Percentiles rank a stretch among this genome's conserved stretches.
Evolutionary conservation across 35 echinoderm and acorn worm genomes (phyloP).

Genomic region (Ptychodera flava): DNA sequence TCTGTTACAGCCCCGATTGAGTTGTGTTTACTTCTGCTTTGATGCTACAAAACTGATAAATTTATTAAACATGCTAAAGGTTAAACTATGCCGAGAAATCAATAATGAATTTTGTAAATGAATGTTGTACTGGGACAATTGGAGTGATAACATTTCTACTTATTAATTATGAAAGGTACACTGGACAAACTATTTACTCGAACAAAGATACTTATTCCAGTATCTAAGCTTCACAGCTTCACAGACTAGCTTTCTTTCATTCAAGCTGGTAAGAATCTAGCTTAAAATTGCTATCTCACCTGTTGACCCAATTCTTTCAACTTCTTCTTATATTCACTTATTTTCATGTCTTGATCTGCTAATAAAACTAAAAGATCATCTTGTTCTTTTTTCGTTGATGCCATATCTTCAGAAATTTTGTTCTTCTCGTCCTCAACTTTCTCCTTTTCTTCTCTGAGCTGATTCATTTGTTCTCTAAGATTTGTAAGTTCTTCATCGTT

Average conservation of each 20-base stretch:
- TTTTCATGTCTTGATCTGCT: slow-evolving; percentile 78
- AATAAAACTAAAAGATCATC: slow-evolving; percentile 86
- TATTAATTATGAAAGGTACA: neutral
- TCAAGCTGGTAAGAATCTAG: neutral
- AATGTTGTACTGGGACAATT: neutral
- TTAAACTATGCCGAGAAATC: too few species aligned
- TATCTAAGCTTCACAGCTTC: neutral
- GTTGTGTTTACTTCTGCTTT: too few species aligned
- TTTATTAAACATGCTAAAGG: too few species aligned
- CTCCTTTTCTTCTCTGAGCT: slow-evolving; percentile 32
- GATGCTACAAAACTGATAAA: too few species aligned
- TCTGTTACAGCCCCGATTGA: too few species aligned
- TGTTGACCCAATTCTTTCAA: slow-evolving; percentile 68
- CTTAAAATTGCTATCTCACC: slow-evolving; percentile 35
- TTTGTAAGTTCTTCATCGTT: slow-evolving; percentile 31
- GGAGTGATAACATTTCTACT: neutral
- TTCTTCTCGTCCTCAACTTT: slow-evolving; percentile 4
- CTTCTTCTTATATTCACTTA: slow-evolving; percentile 61
- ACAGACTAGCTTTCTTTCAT: neutral
- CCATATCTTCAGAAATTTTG: slow-evolving; percentile 13
- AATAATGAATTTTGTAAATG: neutral
- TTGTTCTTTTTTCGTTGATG: slow-evolving; percentile 41
- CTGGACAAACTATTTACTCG: neutral
- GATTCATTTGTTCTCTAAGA: slow-evolving; percentile 8
- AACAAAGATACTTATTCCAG: neutral